Evolutionary conservation across 1,140 invertebrate species (phyloP).

Genomic region (Brachionus plicatilis): DNA sequence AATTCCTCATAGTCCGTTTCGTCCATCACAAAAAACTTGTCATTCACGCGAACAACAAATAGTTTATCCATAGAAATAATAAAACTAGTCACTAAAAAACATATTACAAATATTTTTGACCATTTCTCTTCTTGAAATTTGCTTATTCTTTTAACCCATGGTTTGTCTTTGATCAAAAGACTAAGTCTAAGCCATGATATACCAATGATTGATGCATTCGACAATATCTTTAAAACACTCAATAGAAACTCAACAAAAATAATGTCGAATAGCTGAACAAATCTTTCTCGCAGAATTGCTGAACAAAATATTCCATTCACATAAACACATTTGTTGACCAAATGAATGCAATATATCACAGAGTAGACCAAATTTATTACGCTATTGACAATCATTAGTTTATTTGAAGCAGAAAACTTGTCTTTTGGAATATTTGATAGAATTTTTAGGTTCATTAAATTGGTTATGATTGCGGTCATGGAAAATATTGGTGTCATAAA

Average conservation of each 20-base stretch:
- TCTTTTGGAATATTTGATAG: not conserved
- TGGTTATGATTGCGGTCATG: not conserved
- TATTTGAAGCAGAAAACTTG: not conserved
- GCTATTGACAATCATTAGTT: not conserved
- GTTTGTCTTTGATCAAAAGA: not conserved
- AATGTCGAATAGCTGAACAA: not conserved
- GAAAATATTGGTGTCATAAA: not conserved
- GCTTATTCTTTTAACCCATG: not conserved
- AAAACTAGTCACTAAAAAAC: not conserved
- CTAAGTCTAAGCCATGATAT: not conserved
- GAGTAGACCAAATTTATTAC: not conserved
- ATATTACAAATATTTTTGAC: not conserved
- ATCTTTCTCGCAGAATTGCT: not conserved
- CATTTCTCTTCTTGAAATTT: not conserved
- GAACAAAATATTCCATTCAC: not conserved
- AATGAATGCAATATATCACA: not conserved
- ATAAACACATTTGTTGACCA: not conserved
- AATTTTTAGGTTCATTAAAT: not conserved
- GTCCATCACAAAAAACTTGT: not conserved
- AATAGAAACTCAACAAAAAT: not conserved
- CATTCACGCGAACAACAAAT: not conserved
- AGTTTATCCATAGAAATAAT: not conserved
- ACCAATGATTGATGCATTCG: not conserved
- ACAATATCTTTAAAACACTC: not conserved
- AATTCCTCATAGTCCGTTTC: not conserved